A percentile compares a stretch with the other conserved stretches of the same genome.
phyloP scores from a whole-genome alignment of 2,888 invertebrate species.

The Gandaritis pyraliata region DNA sequence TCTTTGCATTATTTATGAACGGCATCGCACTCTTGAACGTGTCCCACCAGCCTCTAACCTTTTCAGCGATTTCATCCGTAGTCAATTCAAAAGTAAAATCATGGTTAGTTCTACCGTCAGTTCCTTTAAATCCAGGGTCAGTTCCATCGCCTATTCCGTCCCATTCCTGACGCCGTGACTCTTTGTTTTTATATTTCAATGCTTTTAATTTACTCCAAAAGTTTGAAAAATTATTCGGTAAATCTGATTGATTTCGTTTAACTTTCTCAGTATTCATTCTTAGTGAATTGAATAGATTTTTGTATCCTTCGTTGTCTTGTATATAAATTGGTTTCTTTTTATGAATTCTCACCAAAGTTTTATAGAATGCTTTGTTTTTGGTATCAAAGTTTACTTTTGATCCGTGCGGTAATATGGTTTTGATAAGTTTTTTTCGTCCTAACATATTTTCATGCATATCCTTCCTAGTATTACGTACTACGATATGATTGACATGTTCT shows the following conservation, averaged over 20 bases:
- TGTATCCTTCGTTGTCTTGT: slow-evolving; percentile 15
- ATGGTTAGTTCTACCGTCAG: too few relatives aligned
- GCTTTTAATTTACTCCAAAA: slow-evolving; percentile 12
- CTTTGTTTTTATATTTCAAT: slow-evolving; percentile 5
- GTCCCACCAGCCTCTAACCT: not conserved
- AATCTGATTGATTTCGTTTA: not conserved
- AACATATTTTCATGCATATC: slow-evolving; percentile 7
- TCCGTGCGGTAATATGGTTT: slow-evolving; percentile 46
- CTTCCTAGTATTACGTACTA: slow-evolving; percentile 5
- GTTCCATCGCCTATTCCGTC: too few relatives aligned
- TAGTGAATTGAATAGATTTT: slow-evolving; percentile 6
- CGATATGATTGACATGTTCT: not conserved
- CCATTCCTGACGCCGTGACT: not conserved
- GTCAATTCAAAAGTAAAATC: not conserved
- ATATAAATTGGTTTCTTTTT: slow-evolving; percentile 33
- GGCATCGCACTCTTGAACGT: not conserved
- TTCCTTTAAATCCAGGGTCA: too few relatives aligned
- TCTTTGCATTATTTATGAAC: not conserved
- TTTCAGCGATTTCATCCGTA: not conserved
- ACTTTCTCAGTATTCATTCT: not conserved
- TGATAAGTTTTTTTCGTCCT: slow-evolving; percentile 35
- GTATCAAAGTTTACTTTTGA: slow-evolving; percentile 40
- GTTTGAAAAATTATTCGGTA: not conserved
- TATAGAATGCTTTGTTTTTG: slow-evolving; percentile 44
- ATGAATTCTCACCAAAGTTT: slow-evolving; percentile 47